Evolutionary conservation across 2,113 vertebrate species (phyloP), one percentile per base, ranked within the genome.

Genomic region (Motacilla tschutschensis): DNA sequence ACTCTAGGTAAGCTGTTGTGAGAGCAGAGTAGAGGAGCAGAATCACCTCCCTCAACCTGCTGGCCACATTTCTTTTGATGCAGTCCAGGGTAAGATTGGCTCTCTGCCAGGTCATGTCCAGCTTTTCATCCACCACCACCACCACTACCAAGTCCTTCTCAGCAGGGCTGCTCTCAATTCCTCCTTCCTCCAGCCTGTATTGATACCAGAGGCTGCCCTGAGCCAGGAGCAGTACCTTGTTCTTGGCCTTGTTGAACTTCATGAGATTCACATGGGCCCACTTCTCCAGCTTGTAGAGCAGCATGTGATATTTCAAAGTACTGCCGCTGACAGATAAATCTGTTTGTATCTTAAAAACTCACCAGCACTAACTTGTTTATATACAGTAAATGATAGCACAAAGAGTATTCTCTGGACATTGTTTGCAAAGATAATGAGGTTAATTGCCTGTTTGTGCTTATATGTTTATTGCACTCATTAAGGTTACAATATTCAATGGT

Each of bases 371-470:
- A 16, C 19, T 66, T 70, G 19, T 1, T 51, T 87, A 66, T 36
- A 17, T 25, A 5, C 26, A 57, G 35, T 36, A 57, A 80, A 40
- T 36, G 5, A 14, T 63, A 85, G 9, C 25, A 60, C 17, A 67
- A 88, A 74, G 25, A 71, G 12, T 41, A 10, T 67, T 79, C 40
- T 83, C 40, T 83, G 73, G 83, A 85, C 48, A 67, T 83, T 63
- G 63, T 81, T 78, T 79, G 60, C 44, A 33, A 51, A 77, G 51
- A 79, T 85, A 79, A 87, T 46, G 5, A 65, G n/a, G 76, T 85
- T 87, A 89, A 79, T 85, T 89, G 36, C 21, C 64, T 73, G 22
- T 58, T 89, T 77, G 36, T 85, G 12, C 21, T 79, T 85, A 38
- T 83, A 0, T 44, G 57, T 57, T 88, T 92, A 71, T 91, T 80